These are phyloP conservation scores for Reticulitermes lucifugus DNA, from an alignment of 2,888 invertebrate species.

Conservation along the genomic window DNA sequence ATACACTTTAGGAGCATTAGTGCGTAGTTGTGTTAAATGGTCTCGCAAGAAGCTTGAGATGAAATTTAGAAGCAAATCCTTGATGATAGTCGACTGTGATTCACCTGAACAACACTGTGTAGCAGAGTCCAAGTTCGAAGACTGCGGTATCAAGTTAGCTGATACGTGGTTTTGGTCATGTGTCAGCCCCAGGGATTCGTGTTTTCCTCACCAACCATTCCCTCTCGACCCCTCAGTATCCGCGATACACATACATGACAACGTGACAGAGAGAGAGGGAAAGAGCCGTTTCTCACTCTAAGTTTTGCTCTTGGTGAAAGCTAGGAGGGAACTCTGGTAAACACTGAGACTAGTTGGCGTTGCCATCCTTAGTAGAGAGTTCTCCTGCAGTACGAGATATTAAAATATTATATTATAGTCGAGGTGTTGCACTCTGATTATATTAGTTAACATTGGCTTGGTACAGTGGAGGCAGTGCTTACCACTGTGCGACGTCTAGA, in stretches of 20 bases:
- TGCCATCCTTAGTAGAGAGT: not conserved
- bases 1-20: too few species aligned
- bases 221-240: not conserved
- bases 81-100: too few species aligned
- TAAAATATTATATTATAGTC: not conserved
- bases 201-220: slow-evolving; percentile 2
- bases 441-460: slow-evolving; percentile 9
- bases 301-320: not conserved
- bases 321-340: not conserved
- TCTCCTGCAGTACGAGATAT: not conserved
- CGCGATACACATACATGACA: not conserved
- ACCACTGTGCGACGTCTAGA: not conserved
- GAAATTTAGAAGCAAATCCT: too few species aligned
- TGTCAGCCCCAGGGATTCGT: not conserved
- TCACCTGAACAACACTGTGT: too few species aligned
- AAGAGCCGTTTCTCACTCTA: not conserved
- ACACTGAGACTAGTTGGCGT: not conserved
- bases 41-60: too few species aligned
- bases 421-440: not conserved
- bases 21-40: too few species aligned
- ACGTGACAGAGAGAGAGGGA: not conserved
- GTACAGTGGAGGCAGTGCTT: not conserved
- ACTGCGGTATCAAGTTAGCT: slow-evolving; percentile 6
- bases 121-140: not conserved
- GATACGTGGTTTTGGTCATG: not conserved